Conservation (phyloP, 2,888 invertebrate species). For the Pollenia angustigena region DNA sequence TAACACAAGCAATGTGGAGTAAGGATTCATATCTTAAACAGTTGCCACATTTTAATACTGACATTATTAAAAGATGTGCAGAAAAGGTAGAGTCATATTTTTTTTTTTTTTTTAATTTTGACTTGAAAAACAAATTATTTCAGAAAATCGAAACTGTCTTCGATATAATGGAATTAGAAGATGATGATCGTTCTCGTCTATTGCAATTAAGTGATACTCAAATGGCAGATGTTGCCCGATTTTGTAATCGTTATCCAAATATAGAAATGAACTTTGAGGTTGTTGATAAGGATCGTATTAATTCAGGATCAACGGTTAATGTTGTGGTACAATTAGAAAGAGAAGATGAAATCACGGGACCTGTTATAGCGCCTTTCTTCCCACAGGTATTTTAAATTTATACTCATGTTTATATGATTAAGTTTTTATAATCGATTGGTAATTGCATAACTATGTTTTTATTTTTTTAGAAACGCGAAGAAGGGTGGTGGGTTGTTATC, state of each 20-base stretch:
- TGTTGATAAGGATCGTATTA: conserved; percentile 90
- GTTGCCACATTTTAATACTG: conserved; percentile 96
- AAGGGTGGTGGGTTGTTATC: conserved; percentile 99
- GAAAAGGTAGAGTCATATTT: conserved; percentile 87
- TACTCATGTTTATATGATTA: neutral
- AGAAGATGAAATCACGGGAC: conserved; percentile 98
- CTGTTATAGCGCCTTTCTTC: conserved; percentile 99
- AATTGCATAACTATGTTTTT: neutral
- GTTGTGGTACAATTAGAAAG: conserved; percentile 96
- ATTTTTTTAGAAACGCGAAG: conserved; percentile 90
- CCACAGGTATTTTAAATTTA: conserved; percentile 89
- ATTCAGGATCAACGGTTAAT: conserved; percentile 93
- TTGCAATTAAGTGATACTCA: conserved; percentile 92
- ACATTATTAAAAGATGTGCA: conserved; percentile 94
- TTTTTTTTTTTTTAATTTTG: neutral
- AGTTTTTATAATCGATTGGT: neutral
- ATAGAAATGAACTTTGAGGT: conserved; percentile 98
- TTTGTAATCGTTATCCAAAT: conserved; percentile 99
- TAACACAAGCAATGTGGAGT: conserved; percentile 99
- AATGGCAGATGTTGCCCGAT: conserved; percentile 99
- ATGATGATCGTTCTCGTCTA: conserved; percentile 92
- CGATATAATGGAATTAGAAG: conserved; percentile 92
- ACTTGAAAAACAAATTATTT: neutral
- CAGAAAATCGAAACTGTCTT: conserved; percentile 89
- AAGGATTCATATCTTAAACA: conserved; percentile 99